Evolutionary conservation across 2,797 vertebrate species (phyloP), one percentile per base, ranked within the genome.

Genomic region (Brachyrhaphis roseni): DNA sequence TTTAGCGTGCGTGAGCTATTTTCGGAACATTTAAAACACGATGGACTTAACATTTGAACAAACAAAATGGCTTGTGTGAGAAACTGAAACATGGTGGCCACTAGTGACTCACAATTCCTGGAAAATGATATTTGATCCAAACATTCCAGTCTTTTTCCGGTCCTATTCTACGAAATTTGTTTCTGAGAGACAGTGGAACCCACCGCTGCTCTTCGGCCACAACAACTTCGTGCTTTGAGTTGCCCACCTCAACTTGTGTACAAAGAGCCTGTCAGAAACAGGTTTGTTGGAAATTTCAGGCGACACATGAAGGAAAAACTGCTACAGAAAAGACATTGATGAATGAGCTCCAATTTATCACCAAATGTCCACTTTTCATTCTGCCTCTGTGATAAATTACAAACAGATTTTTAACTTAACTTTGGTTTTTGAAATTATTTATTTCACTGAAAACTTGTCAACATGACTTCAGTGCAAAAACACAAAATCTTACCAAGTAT

Each of bases 211-310:
- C 51, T 49, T 82, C 81, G 75, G 78, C 90, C 80, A 15, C 85
- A 93, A 84, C 82, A 85, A 79, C 84, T 76, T 73, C 49, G 72
- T 41, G 72, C 74, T 75, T 66, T 76, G 46, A 34, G 64, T 80
- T 89, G 89, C 91, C 91, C 82, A 88, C 91, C 74, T 0, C 74
- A 43, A 73, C 84, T 39, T 93, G 89, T 93, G 84, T 89, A 90
- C 75, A 91, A 75, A 85, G 41, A 83, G 68, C 82, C 78, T 78
- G 77, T 77, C 83, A 84, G 59, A 77, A 73, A 74, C 49, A 49
- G 31, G 77, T 88, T 78, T 72, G 74, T 34, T 86, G 82, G 78
- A 86, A 87, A 89, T 80, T 43, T 5, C 55, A 34, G 45, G 28
- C 13, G 47, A 75, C 82, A 76, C 75, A 82, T 46, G 66, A 43